Base-by-base conservation (phyloP, 2,113 vertebrate genomes). In the Pogona vitticeps region DNA sequence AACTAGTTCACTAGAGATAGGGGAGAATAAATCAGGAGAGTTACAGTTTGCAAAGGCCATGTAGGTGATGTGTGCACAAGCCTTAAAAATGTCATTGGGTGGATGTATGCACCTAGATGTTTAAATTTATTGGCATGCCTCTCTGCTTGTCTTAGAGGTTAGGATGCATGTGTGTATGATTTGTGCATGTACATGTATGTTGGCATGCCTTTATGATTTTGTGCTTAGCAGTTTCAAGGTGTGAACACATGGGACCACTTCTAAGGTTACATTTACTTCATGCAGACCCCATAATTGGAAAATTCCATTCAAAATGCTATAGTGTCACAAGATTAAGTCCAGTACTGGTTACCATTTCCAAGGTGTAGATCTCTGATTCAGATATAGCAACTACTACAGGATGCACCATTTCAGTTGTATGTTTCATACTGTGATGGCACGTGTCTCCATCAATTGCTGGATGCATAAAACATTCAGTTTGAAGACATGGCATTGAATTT, bases 91-190 rank as follows among this genome's bases (percentile, higher is more conserved):
- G 56, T 76, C n/a, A 82, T 33, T 76, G 71, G 75, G 17, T 68
- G 82, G 70, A 58, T 84, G 73, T 61, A 86, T 73, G 46, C 76
- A 82, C 7, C 82, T 72, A 88, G 84, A 73, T 71, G 36, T 52
- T 65, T 87, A 42, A 87, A 78, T 76, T 20, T 33, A 75, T 28
- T 15, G 78, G 86, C 80, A 83, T 28, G 86, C 52, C 81, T 67
- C 21, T 71, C 76, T 82, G 82, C 88, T 80, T 91, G 90, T 84
- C 81, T 56, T 6, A 26, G 88, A 61, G n/a, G 72, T 58, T 75
- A 63, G 76, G 40, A 76, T 75, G 80, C 75, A 26, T 46, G 73
- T 76, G 82, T 88, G 70, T 31, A 70, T 68, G 73, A 61, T 83
- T 77, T 86, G 42, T 18, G 1, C 85, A 76, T 36, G 12, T 76